Percentiles rank a stretch among this genome's conserved stretches.
phyloP scores from a whole-genome alignment of 2,113 vertebrate genomes.

The Pogona vitticeps region DNA sequence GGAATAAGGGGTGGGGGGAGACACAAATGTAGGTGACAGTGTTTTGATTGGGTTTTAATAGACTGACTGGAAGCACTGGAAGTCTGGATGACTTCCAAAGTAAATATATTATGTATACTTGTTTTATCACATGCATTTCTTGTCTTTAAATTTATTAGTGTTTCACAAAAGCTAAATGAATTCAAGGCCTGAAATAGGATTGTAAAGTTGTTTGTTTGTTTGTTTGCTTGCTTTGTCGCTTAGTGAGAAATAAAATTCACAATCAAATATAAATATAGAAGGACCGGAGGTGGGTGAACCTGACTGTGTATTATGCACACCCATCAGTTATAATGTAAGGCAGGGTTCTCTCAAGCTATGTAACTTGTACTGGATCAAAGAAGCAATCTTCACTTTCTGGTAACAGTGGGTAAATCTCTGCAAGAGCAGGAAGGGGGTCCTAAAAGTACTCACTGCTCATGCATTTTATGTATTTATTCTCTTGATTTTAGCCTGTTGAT shows the following conservation, averaged over 20 bases:
- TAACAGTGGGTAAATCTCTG: not conserved
- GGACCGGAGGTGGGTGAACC: not conserved
- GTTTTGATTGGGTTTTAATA: not conserved
- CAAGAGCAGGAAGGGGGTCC: not conserved
- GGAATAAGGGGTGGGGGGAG: no score
- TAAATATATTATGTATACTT: not conserved
- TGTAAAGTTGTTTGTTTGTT: not conserved
- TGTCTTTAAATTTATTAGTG: not conserved
- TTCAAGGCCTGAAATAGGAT: not conserved
- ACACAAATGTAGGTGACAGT: not conserved
- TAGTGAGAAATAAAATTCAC: not conserved
- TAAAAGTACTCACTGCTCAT: not conserved
- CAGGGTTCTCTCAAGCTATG: not conserved
- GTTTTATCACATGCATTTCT: not conserved
- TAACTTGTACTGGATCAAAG: not conserved
- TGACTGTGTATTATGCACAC: not conserved
- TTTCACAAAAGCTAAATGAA: not conserved
- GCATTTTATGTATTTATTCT: no score
- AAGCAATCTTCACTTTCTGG: not conserved
- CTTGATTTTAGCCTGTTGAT: no score
- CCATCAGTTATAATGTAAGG: not conserved
- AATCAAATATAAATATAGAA: not conserved
- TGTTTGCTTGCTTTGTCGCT: not conserved
- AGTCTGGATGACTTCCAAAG: not conserved
- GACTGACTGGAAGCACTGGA: no score